These are phyloP conservation scores for Siphamia tubifer DNA, from an alignment of 2,113 vertebrate genomes.

Conservation along the genomic window DNA sequence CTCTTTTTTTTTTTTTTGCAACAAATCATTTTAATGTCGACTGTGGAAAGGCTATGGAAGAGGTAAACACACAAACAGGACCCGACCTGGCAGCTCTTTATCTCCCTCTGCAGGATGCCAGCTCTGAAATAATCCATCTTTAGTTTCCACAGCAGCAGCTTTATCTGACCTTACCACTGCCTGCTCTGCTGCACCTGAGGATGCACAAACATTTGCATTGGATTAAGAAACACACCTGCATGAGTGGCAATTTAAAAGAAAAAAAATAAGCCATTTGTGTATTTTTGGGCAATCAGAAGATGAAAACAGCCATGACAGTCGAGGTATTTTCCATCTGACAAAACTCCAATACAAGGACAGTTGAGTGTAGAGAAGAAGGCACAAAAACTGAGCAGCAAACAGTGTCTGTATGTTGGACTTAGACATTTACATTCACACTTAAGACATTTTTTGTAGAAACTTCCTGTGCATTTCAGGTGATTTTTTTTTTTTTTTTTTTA, in stretches of 20 bases:
- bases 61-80: not conserved
- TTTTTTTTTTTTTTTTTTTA: not conserved
- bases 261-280: conserved; percentile 43
- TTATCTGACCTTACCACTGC: not conserved
- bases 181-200: not conserved
- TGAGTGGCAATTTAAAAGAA: not conserved
- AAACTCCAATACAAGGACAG: conserved; percentile 38
- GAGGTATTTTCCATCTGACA: conserved; percentile 21
- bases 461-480: not conserved
- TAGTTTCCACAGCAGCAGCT: not conserved
- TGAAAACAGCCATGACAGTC: conserved; percentile 22
- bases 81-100: conserved; percentile 37
- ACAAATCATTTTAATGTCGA: no score
- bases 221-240: not conserved
- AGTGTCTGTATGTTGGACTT: not conserved
- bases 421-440: not conserved
- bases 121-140: not conserved
- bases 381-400: conserved; percentile 17
- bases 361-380: conserved; percentile 56
- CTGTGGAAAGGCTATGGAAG: not conserved
- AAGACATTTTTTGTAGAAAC: not conserved
- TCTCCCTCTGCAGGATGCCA: conserved; percentile 57
- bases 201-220: not conserved
- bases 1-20: no score
- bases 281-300: conserved; percentile 47